Percentiles rank a stretch among this genome's conserved stretches.
Conservation (phyloP, 2,888 invertebrate genomes). For the Limnephilus marmoratus region DNA sequence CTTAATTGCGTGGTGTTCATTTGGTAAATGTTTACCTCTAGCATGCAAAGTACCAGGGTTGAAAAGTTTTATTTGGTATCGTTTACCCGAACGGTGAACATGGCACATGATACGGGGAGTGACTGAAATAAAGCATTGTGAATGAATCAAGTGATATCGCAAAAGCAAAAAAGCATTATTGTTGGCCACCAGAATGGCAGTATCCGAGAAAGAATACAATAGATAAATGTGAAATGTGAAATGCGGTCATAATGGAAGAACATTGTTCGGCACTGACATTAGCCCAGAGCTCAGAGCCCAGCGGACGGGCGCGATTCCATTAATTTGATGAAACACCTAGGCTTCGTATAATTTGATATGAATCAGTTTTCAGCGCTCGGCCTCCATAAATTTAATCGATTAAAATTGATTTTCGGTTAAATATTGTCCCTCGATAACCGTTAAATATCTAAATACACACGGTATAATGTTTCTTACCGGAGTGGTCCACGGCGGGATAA, state of each 20-base stretch:
- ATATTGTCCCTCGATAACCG: neutral
- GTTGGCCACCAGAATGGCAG: neutral
- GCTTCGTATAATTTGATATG: constrained; percentile 2
- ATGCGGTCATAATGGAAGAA: neutral
- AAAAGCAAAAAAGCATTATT: constrained; percentile 11
- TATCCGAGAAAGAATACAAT: constrained; percentile 7
- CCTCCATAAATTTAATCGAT: constrained; percentile 15
- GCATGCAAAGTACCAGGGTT: neutral
- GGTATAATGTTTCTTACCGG: neutral
- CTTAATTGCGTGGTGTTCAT: neutral
- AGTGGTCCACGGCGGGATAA: neutral
- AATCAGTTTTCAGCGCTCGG: constrained; percentile 29
- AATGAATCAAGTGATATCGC: constrained; percentile 23
- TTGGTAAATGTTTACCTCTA: neutral
- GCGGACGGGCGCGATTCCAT: neutral
- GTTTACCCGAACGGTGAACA: neutral
- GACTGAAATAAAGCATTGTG: constrained; percentile 12
- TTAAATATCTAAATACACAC: neutral
- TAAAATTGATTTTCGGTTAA: constrained; percentile 8
- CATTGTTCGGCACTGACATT: constrained; percentile 10
- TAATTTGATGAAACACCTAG: constrained; percentile 28
- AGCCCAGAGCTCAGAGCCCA: constrained; percentile 26
- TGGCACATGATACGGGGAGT: neutral
- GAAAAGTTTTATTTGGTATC: neutral
- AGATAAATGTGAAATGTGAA: constrained; percentile 6